Base-by-base conservation (phyloP, 2,888 invertebrate genomes). In the Cerastis leucographa region DNA sequence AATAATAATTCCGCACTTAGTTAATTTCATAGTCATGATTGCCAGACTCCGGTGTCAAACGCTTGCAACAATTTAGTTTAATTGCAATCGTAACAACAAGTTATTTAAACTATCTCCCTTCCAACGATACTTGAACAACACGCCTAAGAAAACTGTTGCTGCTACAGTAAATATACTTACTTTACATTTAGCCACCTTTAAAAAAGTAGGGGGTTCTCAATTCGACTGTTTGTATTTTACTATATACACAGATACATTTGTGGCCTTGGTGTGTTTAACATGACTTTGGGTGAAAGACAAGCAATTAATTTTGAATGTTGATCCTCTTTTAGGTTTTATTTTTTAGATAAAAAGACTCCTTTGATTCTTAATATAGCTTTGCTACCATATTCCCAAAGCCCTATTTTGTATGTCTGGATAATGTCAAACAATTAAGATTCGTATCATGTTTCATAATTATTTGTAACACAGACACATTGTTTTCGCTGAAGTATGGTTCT, bases 51-150 rank as follows among this genome's bases (percentile, higher is more conserved):
- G 59, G 69, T 84, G 87, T 87, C 85, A 81, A 86, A 86, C 74
- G 62, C 44, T 69, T 70, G 71, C 75, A 76, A 82, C 86, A 81
- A 75, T 89, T 83, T 77, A 80, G 66, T 83, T 85, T 74, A 83
- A 89, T 80, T 85, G 75, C 70, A 68, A 68, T 64, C 69, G 66
- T 75, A 77, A 81, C 82, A 2, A 35, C 67, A 79, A 88, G 73
- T 87, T 79, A 87, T 84, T 80, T 81, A 76, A 85, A 87, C 76
- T 81, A 85, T 73, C 69, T 82, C 78, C 54, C 54, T 81, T 69
- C 46, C 65, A 70, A 42, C 72, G 51, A 72, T 71, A 46, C 73
- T 71, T 29, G n/a, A 87, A 87, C 64, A 71, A 68, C 46, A 51
- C 22, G 35, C 25, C 22, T 49, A 67, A 71, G 71, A 56, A 71